Evolutionary conservation across 2,113 vertebrate genomes (phyloP).

Genomic region (Plecturocebus donacophilus): DNA sequence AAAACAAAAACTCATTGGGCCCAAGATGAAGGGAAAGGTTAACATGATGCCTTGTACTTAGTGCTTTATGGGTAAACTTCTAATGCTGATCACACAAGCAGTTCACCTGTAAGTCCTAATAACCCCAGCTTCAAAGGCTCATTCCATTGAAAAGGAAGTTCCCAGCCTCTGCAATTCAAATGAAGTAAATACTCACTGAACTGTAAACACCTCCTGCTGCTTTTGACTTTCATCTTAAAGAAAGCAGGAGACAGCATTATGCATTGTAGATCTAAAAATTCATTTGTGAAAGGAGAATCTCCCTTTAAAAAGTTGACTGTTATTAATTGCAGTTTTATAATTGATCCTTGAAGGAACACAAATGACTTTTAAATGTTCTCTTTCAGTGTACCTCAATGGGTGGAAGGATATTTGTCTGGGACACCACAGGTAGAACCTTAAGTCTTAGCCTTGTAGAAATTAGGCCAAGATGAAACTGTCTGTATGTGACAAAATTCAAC

Average conservation of each 20-base stretch:
- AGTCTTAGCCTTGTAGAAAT: not conserved
- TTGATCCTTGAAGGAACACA: not conserved
- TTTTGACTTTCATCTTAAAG: constrained; percentile 53
- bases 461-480: not conserved
- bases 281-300: constrained; percentile 30
- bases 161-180: not conserved
- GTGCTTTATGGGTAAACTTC: constrained; percentile 52
- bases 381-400: not conserved
- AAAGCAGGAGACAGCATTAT: constrained; percentile 13
- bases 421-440: not conserved
- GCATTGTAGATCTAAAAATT: constrained; percentile 51
- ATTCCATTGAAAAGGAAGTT: constrained; percentile 48
- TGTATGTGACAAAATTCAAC: not conserved
- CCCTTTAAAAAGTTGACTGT: not conserved
- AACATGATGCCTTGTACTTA: constrained; percentile 21
- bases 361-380: not conserved
- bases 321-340: not conserved
- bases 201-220: not conserved
- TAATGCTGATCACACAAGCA: constrained; percentile 47
- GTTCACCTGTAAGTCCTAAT: constrained; percentile 48
- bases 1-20: not conserved
- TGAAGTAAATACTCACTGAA: constrained; percentile 63
- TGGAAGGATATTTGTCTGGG: not conserved
- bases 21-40: constrained; percentile 63
- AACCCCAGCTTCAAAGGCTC: constrained; percentile 50